Percentiles rank a stretch among this genome's conserved stretches.
phyloP scores from a whole-genome alignment of 2,797 vertebrate species.

The Malacoraja senta region DNA sequence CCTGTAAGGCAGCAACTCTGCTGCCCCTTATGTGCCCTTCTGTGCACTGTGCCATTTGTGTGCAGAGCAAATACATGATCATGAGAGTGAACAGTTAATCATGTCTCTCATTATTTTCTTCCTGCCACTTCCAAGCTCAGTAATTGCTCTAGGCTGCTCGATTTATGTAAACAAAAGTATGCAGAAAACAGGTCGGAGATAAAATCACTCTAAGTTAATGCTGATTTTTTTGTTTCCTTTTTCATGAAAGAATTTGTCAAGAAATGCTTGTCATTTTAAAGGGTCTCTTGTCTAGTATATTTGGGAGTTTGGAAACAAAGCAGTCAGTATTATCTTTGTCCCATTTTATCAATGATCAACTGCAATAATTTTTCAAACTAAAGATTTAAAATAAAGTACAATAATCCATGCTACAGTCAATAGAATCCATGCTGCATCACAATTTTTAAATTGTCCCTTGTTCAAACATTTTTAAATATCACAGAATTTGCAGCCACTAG shows the following conservation, averaged over 20 bases:
- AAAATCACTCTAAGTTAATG: not conserved
- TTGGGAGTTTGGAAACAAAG: not conserved
- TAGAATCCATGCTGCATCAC: not conserved
- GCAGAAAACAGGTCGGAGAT: not conserved
- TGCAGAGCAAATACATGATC: not conserved
- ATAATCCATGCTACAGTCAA: not conserved
- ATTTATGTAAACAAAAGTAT: conserved; percentile 9
- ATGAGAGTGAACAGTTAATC: not conserved
- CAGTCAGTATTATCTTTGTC: not conserved
- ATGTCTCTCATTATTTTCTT: not conserved
- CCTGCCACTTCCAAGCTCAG: not conserved
- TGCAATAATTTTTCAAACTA: not conserved
- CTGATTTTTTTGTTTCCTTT: not conserved
- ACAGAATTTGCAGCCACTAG: too few species aligned
- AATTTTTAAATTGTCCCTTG: not conserved
- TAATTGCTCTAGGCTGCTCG: not conserved
- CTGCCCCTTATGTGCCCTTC: too few species aligned
- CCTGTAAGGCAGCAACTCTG: too few species aligned
- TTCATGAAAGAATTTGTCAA: not conserved
- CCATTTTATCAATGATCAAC: not conserved
- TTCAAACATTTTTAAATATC: not conserved
- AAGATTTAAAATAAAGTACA: not conserved
- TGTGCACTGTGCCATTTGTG: too few species aligned
- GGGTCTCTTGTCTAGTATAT: not conserved
- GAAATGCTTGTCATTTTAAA: not conserved